These are phyloP conservation scores for Dusona sp. DNA, from an alignment of 2,888 invertebrate genomes.

Conservation along the genomic window DNA sequence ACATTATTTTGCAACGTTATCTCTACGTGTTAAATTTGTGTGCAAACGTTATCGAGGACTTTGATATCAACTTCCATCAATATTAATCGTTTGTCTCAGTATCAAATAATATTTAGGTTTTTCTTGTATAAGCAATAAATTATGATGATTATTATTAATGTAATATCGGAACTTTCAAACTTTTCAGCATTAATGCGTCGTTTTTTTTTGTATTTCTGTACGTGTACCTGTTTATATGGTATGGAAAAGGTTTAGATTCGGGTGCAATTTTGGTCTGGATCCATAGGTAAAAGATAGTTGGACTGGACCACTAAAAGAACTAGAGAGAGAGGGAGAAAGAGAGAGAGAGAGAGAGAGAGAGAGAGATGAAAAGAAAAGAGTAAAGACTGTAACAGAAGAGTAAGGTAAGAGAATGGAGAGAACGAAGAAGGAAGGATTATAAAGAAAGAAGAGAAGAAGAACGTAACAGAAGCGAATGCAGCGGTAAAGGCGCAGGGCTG, in stretches of 20 bases:
- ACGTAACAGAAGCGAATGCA: constrained; percentile 72
- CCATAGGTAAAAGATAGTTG: constrained; percentile 63
- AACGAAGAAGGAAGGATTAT: constrained; percentile 74
- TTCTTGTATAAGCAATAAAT: too few relatives aligned
- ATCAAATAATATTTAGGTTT: too few relatives aligned
- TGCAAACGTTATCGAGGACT: too few relatives aligned
- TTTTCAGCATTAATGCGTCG: neutral
- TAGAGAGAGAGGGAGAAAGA: constrained; percentile 63
- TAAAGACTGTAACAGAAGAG: constrained; percentile 46
- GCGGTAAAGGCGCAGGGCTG: constrained; percentile 74
- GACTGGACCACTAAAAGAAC: constrained; percentile 66
- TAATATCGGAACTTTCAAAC: constrained; percentile 17
- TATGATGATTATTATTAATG: neutral
- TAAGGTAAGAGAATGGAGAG: constrained; percentile 68
- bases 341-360: constrained; percentile 61
- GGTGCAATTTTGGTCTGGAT: constrained; percentile 31
- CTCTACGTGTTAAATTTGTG: too few relatives aligned
- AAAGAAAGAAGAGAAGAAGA: constrained; percentile 48
- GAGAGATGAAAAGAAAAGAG: constrained; percentile 10
- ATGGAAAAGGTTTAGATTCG: constrained; percentile 14
- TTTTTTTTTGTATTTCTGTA: neutral
- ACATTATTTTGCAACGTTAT: too few relatives aligned
- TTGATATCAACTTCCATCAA: too few relatives aligned
- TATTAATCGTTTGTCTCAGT: too few relatives aligned
- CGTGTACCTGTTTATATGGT: too few relatives aligned